Conservation (phyloP, 2,797 vertebrate genomes). For the Tapirus indicus region DNA sequence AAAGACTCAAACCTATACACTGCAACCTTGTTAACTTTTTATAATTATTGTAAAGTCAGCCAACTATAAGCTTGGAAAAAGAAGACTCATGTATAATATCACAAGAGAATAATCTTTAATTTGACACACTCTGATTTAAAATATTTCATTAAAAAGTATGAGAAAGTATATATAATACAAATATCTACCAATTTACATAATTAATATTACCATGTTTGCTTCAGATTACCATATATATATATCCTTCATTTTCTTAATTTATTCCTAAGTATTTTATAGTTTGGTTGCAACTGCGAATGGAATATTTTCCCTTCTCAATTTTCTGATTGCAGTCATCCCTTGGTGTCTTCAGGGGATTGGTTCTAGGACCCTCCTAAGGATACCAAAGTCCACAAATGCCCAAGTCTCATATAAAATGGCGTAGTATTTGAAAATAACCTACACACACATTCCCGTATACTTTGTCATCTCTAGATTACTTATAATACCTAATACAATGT, state of each 20-base stretch:
- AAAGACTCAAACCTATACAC: neutral
- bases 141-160: constrained; percentile 8
- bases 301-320: neutral
- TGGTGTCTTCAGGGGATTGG: no score
- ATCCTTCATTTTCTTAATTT: constrained; percentile 37
- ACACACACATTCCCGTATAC: no score
- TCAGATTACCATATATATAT: neutral
- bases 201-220: neutral
- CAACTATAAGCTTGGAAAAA: neutral
- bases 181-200: neutral
- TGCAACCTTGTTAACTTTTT: neutral
- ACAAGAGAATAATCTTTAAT: neutral
- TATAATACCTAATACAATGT: no score
- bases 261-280: neutral
- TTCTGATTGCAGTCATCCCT: neutral
- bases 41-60: constrained; percentile 17
- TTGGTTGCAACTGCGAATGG: neutral
- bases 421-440: no score
- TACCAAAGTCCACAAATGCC: no score
- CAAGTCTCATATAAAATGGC: no score
- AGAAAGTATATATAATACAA: neutral
- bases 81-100: neutral
- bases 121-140: neutral
- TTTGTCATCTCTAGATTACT: no score
- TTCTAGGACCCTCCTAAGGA: no score